Evolutionary conservation across 2,113 vertebrate genomes (phyloP), one percentile per base, ranked within the genome.

Genomic region (Phrynocephalus versicolor): DNA sequence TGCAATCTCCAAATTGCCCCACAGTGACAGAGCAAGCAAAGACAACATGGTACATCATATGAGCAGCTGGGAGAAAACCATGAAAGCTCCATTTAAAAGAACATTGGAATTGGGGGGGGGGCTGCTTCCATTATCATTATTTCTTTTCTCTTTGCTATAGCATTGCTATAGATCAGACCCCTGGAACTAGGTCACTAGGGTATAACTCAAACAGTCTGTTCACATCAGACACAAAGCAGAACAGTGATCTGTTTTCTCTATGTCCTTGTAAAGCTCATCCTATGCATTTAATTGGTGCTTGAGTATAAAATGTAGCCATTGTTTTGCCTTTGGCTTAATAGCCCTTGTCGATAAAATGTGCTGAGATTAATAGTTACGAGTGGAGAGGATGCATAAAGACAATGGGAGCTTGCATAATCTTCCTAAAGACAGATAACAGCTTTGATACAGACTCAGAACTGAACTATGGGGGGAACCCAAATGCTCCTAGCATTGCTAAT

Each of bases 121-220:
- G 60, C n/a, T 35, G 58, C 18, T 65, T 76, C 41, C 72, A 76
- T 76, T 84, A 76, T 18, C n/a, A 19, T 13, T 39, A 33, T 67
- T 67, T 67, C 69, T 64, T 74, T 33, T n/a, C 30, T 39, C 39
- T 19, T 37, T 51, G 15, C 3, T 8, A 67, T n/a, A 75, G 60
- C 72, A 84, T 67, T 55, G 35, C 60, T 65, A 12, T 16, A 84
- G n/a, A 55, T 76, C 39, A 67, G 39, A 23, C 23, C 60, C n/a
- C 41, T 18, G 58, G 60, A 84, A 84, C 73, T 84, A 76, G 60
- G 62, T 76, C 82, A 84, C 39, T 84, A 35, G 82, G 72, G n/a
- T 83, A 75, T 30, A 84, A 58, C 60, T 75, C 62, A n/a, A 76
- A 75, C 13, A 82, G 72, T 41, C 82, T 64, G 57, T 64, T 62